Conservation (phyloP, 2,113 vertebrate species). For the Sylvietta virens region DNA sequence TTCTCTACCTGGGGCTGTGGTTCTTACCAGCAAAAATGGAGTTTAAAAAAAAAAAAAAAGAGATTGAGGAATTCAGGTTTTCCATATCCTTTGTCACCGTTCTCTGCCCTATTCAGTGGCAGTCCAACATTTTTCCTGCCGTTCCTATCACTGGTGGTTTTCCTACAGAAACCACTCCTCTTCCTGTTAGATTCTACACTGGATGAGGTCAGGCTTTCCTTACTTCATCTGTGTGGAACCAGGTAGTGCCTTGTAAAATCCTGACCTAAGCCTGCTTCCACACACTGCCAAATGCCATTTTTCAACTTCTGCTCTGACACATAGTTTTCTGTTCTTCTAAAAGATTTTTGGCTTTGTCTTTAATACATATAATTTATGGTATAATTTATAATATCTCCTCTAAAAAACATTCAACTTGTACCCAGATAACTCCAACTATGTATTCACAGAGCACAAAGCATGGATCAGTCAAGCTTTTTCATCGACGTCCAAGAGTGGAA, state of each 20-base stretch:
- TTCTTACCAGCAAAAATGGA: not conserved
- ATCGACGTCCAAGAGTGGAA: not conserved
- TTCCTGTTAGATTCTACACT: not conserved
- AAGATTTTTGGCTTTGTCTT: not conserved
- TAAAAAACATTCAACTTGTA: not conserved
- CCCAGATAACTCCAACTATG: not conserved
- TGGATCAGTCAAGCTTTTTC: not conserved
- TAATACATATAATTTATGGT: not conserved
- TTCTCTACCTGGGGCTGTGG: not conserved
- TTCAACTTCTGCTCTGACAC: not conserved
- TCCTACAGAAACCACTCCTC: not conserved
- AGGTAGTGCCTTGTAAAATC: not conserved
- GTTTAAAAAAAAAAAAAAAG: accelerated
- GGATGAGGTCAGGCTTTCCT: not conserved
- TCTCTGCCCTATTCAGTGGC: not conserved
- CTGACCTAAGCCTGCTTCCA: not conserved
- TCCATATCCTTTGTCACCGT: not conserved
- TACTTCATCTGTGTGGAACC: not conserved
- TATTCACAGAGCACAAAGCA: not conserved
- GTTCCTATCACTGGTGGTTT: not conserved
- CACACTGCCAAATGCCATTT: not conserved
- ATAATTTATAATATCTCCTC: not conserved
- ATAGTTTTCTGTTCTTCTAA: not conserved
- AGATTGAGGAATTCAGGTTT: not conserved
- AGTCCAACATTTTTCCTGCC: not conserved